Conservation (phyloP, 2,888 invertebrate genomes). For the Argyresthia albistria region DNA sequence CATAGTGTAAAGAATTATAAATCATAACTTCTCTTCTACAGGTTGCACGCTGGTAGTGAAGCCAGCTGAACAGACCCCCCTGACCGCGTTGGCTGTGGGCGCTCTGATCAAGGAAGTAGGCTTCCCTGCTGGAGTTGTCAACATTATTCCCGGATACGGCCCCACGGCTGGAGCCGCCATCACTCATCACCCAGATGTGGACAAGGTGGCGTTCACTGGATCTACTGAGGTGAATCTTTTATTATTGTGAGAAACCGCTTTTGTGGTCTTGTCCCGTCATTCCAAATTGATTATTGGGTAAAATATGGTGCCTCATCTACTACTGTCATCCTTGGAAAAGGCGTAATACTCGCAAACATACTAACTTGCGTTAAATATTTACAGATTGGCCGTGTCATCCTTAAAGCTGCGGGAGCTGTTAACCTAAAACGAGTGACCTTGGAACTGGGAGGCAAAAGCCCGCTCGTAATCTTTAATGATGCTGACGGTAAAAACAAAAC, state of each 20-base stretch:
- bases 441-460: slow-evolving; percentile 92
- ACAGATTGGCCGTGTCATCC: slow-evolving; percentile 63
- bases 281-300: too few relatives aligned
- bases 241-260: too few relatives aligned
- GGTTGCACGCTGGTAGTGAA: slow-evolving; percentile 89
- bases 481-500: slow-evolving; percentile 73
- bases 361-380: neutral
- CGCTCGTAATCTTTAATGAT: slow-evolving; percentile 87
- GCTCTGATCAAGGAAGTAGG: slow-evolving; percentile 90
- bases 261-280: too few relatives aligned
- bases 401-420: slow-evolving; percentile 78
- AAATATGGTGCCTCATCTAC: too few relatives aligned
- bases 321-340: too few relatives aligned
- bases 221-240: slow-evolving; percentile 41
- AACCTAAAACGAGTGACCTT: slow-evolving; percentile 87
- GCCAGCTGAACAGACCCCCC: slow-evolving; percentile 94
- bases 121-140: slow-evolving; percentile 91
- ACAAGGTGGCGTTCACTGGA: slow-evolving; percentile 87
- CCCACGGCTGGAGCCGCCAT: slow-evolving; percentile 82
- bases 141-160: slow-evolving; percentile 90
- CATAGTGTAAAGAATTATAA: neutral
- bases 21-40: slow-evolving; percentile 10
- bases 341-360: neutral
- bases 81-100: slow-evolving; percentile 90
- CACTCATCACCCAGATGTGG: slow-evolving; percentile 79